These are phyloP conservation scores for Drosophila quadrilineata DNA, from an alignment of 1,140 invertebrate species.

Conservation along the genomic window DNA sequence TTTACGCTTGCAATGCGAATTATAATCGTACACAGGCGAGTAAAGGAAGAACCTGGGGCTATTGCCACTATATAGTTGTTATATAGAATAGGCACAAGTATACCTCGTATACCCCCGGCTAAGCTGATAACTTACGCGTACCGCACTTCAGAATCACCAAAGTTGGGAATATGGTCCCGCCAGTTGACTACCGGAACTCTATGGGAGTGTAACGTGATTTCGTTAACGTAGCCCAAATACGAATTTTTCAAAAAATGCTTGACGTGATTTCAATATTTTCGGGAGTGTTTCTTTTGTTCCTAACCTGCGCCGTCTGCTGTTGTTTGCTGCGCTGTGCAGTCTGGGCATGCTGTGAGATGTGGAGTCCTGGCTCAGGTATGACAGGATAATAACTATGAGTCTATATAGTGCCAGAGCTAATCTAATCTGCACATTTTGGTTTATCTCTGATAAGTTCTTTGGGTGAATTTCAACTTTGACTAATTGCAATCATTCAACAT, in stretches of 20 bases:
- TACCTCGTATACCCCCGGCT: neutral
- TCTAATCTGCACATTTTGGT: neutral
- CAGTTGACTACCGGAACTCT: slow-evolving; percentile 19
- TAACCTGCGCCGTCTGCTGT: slow-evolving; percentile 51
- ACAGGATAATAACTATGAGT: slow-evolving; percentile 7
- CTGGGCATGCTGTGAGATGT: slow-evolving; percentile 55
- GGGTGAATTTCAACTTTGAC: slow-evolving; percentile 27
- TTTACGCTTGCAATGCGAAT: neutral
- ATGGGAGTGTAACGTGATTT: neutral
- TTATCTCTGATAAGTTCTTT: slow-evolving; percentile 12
- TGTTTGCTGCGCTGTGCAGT: slow-evolving; percentile 58
- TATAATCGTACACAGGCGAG: no score
- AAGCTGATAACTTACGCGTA: slow-evolving; percentile 17
- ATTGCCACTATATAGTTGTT: no score
- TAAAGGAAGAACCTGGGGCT: no score
- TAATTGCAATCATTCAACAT: neutral
- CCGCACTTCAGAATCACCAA: neutral
- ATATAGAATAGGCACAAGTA: no score
- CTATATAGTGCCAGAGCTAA: slow-evolving; percentile 16
- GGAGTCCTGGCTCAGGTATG: slow-evolving; percentile 11
- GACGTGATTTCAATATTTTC: slow-evolving; percentile 57
- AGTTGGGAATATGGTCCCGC: no score
- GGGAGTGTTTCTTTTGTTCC: slow-evolving; percentile 61
- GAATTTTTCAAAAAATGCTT: slow-evolving; percentile 28
- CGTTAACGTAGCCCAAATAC: neutral